Evolutionary conservation across 2,888 invertebrate genomes (phyloP).

Genomic region (Bombyx huttoni): DNA sequence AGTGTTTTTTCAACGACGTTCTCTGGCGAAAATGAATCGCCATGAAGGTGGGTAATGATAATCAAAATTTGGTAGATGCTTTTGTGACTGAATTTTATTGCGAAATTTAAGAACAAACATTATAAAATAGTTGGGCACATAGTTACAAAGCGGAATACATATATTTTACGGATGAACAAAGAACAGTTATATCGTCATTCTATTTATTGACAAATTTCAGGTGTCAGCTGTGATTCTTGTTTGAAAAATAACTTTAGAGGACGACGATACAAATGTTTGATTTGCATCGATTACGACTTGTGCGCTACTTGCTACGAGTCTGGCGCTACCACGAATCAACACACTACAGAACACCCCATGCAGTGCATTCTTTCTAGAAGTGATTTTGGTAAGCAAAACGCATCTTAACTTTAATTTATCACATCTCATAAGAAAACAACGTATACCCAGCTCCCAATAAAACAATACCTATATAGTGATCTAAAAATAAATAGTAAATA

Average conservation of each 20-base stretch:
- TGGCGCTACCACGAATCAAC: slow-evolving; percentile 91
- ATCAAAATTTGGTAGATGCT: slow-evolving; percentile 71
- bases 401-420: not conserved
- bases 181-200: slow-evolving; percentile 22
- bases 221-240: slow-evolving; percentile 99
- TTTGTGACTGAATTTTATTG: slow-evolving; percentile 58
- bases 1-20: slow-evolving; percentile 57
- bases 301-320: slow-evolving; percentile 97
- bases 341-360: slow-evolving; percentile 97
- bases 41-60: slow-evolving; percentile 89
- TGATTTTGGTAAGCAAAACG: slow-evolving; percentile 86
- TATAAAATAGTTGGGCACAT: slow-evolving; percentile 16
- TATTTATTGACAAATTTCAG: slow-evolving; percentile 72
- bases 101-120: slow-evolving; percentile 30
- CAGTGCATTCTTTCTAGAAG: slow-evolving; percentile 97
- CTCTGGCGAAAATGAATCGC: slow-evolving; percentile 86
- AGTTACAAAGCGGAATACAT: slow-evolving; percentile 8
- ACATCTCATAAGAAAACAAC: too few species aligned
- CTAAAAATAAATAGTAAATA: too few species aligned
- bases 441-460: too few species aligned
- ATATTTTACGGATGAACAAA: slow-evolving; percentile 11
- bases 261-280: slow-evolving; percentile 97
- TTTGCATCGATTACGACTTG: slow-evolving; percentile 99
- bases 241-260: slow-evolving; percentile 97
- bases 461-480: too few species aligned